A percentile compares a stretch with the other conserved stretches of the same genome.
phyloP scores from a whole-genome alignment of 2,113 vertebrate genomes.

The Gnathonemus longibarbis region DNA sequence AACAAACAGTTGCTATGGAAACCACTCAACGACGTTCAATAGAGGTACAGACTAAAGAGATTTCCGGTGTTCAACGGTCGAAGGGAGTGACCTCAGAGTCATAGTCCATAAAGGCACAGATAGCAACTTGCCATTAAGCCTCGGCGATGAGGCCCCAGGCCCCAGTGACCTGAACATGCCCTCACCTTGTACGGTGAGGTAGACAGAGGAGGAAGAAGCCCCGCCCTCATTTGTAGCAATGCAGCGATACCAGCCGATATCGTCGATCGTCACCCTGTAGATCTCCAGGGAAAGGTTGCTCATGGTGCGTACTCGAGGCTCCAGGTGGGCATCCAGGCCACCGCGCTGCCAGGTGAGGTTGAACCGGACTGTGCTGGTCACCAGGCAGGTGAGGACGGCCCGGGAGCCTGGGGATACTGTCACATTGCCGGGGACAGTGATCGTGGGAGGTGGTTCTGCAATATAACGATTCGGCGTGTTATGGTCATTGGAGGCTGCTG shows the following conservation, averaged over 20 bases:
- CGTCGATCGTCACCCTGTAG: constrained; percentile 47
- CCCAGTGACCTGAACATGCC: not conserved
- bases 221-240: constrained; percentile 75
- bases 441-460: constrained; percentile 80
- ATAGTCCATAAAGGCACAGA: not conserved
- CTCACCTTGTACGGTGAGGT: constrained; percentile 83
- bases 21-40: not conserved
- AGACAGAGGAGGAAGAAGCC: constrained; percentile 52
- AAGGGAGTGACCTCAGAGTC: not conserved
- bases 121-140: not conserved
- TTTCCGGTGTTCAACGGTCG: not conserved
- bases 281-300: constrained; percentile 77
- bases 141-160: not conserved
- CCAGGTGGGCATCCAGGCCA: constrained; percentile 54
- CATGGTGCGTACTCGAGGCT: constrained; percentile 54
- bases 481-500: not conserved
- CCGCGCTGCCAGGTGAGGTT: constrained; percentile 84
- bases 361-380: constrained; percentile 70
- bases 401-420: constrained; percentile 63
- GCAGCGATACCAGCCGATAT: constrained; percentile 76
- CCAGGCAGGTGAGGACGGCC: constrained; percentile 72
- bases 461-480: constrained; percentile 1
- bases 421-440: constrained; percentile 67
- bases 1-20: not conserved
- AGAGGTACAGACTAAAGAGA: not conserved